These are phyloP conservation scores for Macrobrachium rosenbergii DNA, from an alignment of 1,140 invertebrate species.

Conservation along the genomic window DNA sequence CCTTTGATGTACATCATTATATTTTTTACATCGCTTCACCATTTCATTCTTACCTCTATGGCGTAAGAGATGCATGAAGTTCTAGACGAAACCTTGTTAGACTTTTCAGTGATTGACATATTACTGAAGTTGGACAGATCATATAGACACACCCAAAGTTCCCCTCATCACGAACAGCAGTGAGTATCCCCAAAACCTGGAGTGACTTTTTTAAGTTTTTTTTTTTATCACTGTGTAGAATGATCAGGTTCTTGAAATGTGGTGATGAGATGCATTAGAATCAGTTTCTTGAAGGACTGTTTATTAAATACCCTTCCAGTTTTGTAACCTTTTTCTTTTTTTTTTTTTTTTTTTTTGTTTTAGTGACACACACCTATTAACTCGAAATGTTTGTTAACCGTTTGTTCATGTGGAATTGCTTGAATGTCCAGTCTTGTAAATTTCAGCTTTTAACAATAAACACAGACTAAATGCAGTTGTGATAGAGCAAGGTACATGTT, in stretches of 20 bases:
- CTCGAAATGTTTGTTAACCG: too few relatives aligned
- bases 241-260: not conserved
- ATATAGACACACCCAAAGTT: slow-evolving; percentile 20
- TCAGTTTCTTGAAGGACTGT: not conserved
- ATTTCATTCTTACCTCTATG: slow-evolving; percentile 39
- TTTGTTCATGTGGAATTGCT: too few relatives aligned
- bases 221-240: slow-evolving; percentile 31
- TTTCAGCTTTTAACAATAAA: too few relatives aligned
- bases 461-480: too few relatives aligned
- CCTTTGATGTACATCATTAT: slow-evolving; percentile 13
- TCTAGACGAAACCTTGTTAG: slow-evolving; percentile 10
- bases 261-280: not conserved
- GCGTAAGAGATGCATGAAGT: slow-evolving; percentile 43
- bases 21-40: slow-evolving; percentile 5
- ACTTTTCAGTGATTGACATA: slow-evolving; percentile 8
- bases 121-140: slow-evolving; percentile 50
- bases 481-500: too few relatives aligned
- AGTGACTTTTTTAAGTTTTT: slow-evolving; percentile 31
- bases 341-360: too few relatives aligned
- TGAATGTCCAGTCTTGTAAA: too few relatives aligned
- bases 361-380: too few relatives aligned
- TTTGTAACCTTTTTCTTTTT: too few relatives aligned
- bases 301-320: too few relatives aligned
- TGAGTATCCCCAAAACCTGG: slow-evolving; percentile 36
- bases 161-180: slow-evolving; percentile 32